Conservation (phyloP, 2,888 invertebrate species). For the Autographa pulchrina region DNA sequence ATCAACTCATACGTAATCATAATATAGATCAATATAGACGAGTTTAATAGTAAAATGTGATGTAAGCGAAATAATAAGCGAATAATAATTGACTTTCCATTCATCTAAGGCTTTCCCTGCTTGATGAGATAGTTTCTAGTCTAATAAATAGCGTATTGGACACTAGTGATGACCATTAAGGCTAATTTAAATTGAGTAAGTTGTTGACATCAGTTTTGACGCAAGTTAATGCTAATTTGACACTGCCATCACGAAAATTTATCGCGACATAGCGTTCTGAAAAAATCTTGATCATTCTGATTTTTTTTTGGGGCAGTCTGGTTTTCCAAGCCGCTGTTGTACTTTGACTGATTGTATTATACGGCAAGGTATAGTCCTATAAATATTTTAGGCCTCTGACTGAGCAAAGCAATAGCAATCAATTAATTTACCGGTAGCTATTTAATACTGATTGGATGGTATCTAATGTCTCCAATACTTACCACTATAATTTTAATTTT, state of each 20-base stretch:
- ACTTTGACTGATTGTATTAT: no score
- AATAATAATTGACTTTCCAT: conserved; percentile 10
- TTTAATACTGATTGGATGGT: no score
- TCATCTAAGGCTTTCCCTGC: conserved; percentile 1
- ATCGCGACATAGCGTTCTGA: no score
- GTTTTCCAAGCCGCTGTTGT: no score
- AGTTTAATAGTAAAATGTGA: conserved; percentile 40
- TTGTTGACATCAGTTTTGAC: neutral
- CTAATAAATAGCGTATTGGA: neutral
- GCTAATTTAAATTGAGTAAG: neutral
- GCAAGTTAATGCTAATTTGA: neutral
- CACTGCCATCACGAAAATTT: no score
- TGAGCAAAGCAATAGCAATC: no score
- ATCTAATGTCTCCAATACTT: neutral
- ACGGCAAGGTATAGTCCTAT: no score
- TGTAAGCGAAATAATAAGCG: conserved; percentile 45
- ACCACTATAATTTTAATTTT: neutral
- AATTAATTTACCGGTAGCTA: no score
- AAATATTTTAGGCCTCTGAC: no score
- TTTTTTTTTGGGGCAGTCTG: no score
- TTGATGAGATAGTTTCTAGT: conserved; percentile 2
- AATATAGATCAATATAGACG: conserved; percentile 45
- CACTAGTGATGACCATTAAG: neutral
- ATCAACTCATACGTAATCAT: conserved; percentile 57
- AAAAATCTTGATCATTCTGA: no score